Base-by-base conservation (phyloP, 2,113 vertebrate genomes). In the Brachyhypopomus gauderio region DNA sequence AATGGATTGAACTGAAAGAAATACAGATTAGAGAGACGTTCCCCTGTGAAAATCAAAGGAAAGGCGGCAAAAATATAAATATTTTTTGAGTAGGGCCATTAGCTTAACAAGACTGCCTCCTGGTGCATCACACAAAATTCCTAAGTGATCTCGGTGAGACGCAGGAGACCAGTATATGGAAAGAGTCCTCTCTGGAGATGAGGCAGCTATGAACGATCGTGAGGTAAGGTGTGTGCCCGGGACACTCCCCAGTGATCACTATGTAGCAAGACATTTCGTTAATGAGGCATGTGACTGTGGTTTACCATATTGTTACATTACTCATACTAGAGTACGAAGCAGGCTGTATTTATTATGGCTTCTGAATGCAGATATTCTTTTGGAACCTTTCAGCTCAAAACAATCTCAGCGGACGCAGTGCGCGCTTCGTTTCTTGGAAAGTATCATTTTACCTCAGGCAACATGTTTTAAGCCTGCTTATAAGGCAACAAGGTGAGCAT, bases 181-280 rank as follows among this genome's bases (percentile, higher is more conserved):
- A 66, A 66, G 36, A 5, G 16, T 58, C 12, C 22, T 75, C 80
- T 72, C 17, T 72, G 27, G 58, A 64, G 52, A 83, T 67, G 59
- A 60, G 22, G 20, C 23, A 77, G 56, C 48, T 63, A 34, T 58
- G 56, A 78, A 48, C 71, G n/a, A 41, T 79, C 17, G 38, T 45
- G 58, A 85, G 84, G 80, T 85, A 69, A 79, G 71, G 83, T 78
- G 84, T 63, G 78, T 82, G 34, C 16, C 0, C 16, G 75, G 48
- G 55, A 58, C 62, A 66, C 45, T 80, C 80, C 80, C 84, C 17
- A 27, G 77, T 85, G 84, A 75, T 82, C 45, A 72, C 70, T 19
- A 55, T 64, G 64, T 85, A 78, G 41, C 64, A 60, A 55, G 59
- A 59, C 2, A 41, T 72, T 72, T 75, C 59, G 12, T 27, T 76